Evolutionary conservation across 2,113 vertebrate species (phyloP), one percentile per base, ranked within the genome.

Genomic region (Promerops cafer): DNA sequence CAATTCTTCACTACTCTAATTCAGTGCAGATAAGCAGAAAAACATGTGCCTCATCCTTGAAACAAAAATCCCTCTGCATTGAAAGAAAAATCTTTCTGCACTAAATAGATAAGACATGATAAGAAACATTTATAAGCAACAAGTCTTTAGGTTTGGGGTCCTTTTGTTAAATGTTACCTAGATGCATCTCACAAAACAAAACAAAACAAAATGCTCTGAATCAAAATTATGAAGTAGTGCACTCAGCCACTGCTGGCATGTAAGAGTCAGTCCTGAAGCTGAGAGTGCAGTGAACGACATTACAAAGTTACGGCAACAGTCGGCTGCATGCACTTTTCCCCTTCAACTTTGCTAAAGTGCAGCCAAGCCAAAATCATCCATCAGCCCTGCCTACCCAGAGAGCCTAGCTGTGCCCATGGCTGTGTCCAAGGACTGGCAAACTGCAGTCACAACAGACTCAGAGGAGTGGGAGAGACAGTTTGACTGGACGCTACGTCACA

Each of bases 401-500:
- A 90, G 24, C 19, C 31, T 4, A 9, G 50, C 40, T 95, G 37
- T 86, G 80, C 26, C 17, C 19, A 11, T 3, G 79, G 23, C 59
- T 77, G 19, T 21, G 30, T 37, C 50, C 82, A 57, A 68, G 30
- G 33, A 27, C 53, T 44, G 59, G 59, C 28, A 37, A 79, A 28
- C 28, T 60, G 16, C 23, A 69, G 39, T 4, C 24, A 52, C 49
- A 49, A 11, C 16, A 60, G 47, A 30, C 33, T 50, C 39, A 31
- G 60, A 84, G 45, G 44, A 68, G 40, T 4, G 2, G 40, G 18
- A 77, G 33, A 74, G 54, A 59, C 23, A n/a, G 11, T 13, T 11
- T 37, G 45, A 65, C 53, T 2, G 28, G 45, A 26, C 0, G 0
- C 23, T 44, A 4, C 0, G 8, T 47, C 63, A 39, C 42, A 57